phyloP scores from a whole-genome alignment of 2,888 invertebrate species.

The Heliconius erato region DNA sequence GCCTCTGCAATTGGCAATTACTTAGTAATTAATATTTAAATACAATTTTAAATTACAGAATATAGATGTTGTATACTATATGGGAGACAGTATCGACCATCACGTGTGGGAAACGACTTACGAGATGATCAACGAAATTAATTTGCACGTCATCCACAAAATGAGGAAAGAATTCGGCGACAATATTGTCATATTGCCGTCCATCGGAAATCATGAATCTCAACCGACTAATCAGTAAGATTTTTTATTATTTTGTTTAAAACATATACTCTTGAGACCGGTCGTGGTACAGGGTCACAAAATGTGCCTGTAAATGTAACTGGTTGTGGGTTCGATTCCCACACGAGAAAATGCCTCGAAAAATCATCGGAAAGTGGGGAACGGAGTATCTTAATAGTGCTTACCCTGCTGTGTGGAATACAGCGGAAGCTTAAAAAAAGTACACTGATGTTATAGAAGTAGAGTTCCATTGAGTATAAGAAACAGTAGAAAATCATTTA shows the following conservation, averaged over 20 bases:
- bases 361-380: too few relatives aligned
- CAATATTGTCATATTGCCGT: conserved; percentile 87
- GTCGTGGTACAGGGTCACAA: too few relatives aligned
- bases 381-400: too few relatives aligned
- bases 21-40: not conserved
- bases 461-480: too few relatives aligned
- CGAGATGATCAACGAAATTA: conserved; percentile 86
- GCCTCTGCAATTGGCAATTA: not conserved
- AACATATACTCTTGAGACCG: too few relatives aligned
- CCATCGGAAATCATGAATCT: conserved; percentile 94
- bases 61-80: conserved; percentile 90
- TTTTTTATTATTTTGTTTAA: not conserved
- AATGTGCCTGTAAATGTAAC: too few relatives aligned
- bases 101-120: conserved; percentile 94
- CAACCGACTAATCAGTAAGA: conserved; percentile 93
- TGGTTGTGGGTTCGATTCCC: too few relatives aligned
- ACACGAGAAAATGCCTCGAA: too few relatives aligned
- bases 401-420: too few relatives aligned
- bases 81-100: conserved; percentile 95
- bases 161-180: conserved; percentile 85
- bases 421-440: too few relatives aligned
- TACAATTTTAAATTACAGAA: conserved; percentile 68
- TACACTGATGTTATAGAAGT: too few relatives aligned
- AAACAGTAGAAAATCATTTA: too few relatives aligned
- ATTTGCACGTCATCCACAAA: conserved; percentile 83